These are phyloP conservation scores for Acanthosepion lycidas DNA, from an alignment of 2,888 invertebrate genomes.

Conservation along the genomic window DNA sequence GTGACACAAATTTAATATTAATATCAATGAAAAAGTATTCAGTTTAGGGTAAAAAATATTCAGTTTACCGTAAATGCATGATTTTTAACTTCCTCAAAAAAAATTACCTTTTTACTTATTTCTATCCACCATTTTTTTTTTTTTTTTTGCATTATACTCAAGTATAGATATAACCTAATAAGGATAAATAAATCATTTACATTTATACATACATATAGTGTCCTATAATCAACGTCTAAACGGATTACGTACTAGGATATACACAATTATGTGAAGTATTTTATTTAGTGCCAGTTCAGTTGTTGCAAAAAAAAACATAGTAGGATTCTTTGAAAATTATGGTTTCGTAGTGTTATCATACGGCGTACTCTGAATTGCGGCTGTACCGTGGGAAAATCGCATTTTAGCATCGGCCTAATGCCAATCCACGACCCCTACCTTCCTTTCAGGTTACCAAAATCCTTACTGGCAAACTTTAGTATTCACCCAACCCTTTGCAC, in stretches of 20 bases:
- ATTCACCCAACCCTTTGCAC: neutral
- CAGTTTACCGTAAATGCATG: no score
- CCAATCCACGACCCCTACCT: neutral
- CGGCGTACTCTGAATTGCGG: neutral
- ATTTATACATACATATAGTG: no score
- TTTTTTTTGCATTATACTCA: no score
- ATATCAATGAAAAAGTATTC: no score
- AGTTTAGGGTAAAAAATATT: no score
- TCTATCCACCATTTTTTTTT: no score
- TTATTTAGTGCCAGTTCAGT: neutral
- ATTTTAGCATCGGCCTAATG: slow-evolving; percentile 8
- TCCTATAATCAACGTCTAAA: no score
- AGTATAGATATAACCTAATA: no score
- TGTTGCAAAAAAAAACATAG: neutral
- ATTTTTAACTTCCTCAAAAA: no score
- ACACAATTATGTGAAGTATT: neutral
- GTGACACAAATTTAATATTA: no score
- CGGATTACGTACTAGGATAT: neutral
- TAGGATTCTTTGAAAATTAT: neutral
- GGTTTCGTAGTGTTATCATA: neutral
- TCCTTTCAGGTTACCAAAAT: neutral
- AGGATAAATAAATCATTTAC: no score
- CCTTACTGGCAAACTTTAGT: neutral
- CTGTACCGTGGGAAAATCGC: neutral
- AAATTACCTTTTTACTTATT: no score